Conservation (phyloP, 1,140 invertebrate species). For the Gonatopus flavifemur region DNA sequence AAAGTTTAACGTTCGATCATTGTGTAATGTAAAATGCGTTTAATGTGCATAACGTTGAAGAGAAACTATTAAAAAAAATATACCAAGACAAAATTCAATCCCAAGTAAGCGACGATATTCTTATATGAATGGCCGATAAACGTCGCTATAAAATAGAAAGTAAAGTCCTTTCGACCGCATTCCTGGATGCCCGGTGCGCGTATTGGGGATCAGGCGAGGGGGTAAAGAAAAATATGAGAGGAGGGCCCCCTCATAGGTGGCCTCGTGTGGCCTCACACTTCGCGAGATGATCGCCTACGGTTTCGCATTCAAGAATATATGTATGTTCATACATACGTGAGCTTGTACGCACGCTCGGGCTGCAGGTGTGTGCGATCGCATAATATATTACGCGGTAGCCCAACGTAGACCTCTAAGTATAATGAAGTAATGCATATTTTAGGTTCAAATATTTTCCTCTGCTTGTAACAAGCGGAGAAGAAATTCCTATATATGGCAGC, state of each 20-base stretch:
- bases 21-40: no score
- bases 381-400: constrained; percentile 24
- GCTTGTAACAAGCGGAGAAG: not conserved
- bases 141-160: constrained; percentile 36
- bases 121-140: constrained; percentile 37
- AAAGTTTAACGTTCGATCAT: no score
- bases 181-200: constrained; percentile 26
- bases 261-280: constrained; percentile 32
- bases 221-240: constrained; percentile 27
- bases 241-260: constrained; percentile 31
- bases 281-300: constrained; percentile 28
- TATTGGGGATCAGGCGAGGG: no score
- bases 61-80: no score
- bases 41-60: no score
- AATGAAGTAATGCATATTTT: constrained; percentile 26
- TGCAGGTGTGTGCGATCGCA: constrained; percentile 19
- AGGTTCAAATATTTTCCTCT: not conserved
- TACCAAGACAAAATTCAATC: constrained; percentile 6
- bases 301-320: no score
- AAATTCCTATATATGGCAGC: no score
- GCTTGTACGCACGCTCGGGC: no score
- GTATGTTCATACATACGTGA: no score
- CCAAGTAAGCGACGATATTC: constrained; percentile 19
- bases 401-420: constrained; percentile 12
- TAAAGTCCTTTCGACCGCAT: constrained; percentile 33